Base-by-base conservation (phyloP, 2,113 vertebrate genomes). In the Solea solea region DNA sequence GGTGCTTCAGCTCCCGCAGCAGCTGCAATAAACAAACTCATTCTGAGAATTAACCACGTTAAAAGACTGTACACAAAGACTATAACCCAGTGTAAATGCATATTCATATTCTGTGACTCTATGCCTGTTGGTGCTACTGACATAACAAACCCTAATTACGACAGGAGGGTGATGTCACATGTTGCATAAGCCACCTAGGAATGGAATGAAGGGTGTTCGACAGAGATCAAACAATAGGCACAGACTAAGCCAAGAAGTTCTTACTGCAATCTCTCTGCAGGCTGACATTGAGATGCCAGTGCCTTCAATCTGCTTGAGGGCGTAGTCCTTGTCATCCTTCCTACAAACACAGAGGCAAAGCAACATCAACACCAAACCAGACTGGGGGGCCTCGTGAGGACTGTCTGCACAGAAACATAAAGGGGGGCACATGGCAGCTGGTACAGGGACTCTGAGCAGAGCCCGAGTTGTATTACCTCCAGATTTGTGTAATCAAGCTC, bases 251-350 rank as follows among this genome's bases (percentile, higher is more conserved):
- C n/a, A 58, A 80, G 41, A 44, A 40, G 57, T 50, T 79, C 98
- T 98, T 95, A 99, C 98, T 87, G 98, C 98, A 93, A 99, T 99
- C 93, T 99, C 98, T 97, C 98, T 95, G 95, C 98, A 99, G 79
- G 98, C 98, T 64, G 98, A 99, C 98, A 99, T 99, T 83, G 98
- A 99, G 94, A 99, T 99, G 87, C 98, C 98, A 82, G 97, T 99
- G 94, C 98, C 98, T 95, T 99, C 98, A 94, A 99, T 99, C 89
- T 99, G 98, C 94, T 99, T 99, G 93, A 99, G 95, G 91, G 98
- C 98, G 61, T 98, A 99, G 93, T 99, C 97, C 93, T 98, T 98
- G 92, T 99, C 96, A 93, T 99, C 97, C 93, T 99, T 99, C 95
- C 98, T 99, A 95, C 79, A 92, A 87, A 90, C 27, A 92, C 87